A percentile compares a stretch with the other conserved stretches of the same genome.
Conservation (phyloP, 2,888 invertebrate species). For the Adelphocoris suturalis region DNA sequence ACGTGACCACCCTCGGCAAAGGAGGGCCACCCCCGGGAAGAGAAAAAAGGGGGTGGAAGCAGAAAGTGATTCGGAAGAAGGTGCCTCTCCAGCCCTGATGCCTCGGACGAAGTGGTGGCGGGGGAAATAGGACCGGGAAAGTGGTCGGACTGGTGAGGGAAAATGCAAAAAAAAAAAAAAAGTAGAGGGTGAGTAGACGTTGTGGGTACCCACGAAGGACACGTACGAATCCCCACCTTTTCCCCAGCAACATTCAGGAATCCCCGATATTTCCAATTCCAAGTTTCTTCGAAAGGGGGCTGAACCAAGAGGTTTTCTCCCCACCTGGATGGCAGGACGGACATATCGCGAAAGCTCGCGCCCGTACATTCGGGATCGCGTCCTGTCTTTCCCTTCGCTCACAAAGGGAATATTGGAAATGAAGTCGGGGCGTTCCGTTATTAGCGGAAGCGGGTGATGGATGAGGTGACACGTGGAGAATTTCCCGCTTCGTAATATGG, state of each 20-base stretch:
- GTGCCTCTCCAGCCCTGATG: slow-evolving; percentile 6
- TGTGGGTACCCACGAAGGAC: slow-evolving; percentile 39
- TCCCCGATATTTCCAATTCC: slow-evolving; percentile 60
- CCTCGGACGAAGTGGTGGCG: background rate
- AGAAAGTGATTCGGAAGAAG: slow-evolving; percentile 38
- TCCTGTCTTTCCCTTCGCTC: slow-evolving; percentile 12
- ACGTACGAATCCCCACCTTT: slow-evolving; percentile 53
- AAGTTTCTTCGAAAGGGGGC: background rate
- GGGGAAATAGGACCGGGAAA: slow-evolving; percentile 28
- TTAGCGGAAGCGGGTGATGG: slow-evolving; percentile 12
- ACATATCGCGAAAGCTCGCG: slow-evolving; percentile 18
- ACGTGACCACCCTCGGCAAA: slow-evolving; percentile 34
- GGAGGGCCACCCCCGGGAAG: no score
- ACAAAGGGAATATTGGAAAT: slow-evolving; percentile 49
- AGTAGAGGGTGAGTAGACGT: slow-evolving; percentile 20
- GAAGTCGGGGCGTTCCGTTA: slow-evolving; percentile 7
- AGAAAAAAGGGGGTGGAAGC: background rate
- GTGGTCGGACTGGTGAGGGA: slow-evolving; percentile 2
- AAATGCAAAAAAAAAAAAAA: slow-evolving; percentile 37
- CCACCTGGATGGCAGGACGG: background rate
- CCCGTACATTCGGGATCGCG: background rate
- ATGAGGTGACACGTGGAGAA: background rate
- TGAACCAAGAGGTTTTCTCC: background rate
- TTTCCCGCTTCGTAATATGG: background rate
- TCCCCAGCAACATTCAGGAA: slow-evolving; percentile 37